Evolutionary conservation across 2,888 invertebrate genomes (phyloP), one percentile per base, ranked within the genome.

Genomic region (Horisme vitalbata): DNA sequence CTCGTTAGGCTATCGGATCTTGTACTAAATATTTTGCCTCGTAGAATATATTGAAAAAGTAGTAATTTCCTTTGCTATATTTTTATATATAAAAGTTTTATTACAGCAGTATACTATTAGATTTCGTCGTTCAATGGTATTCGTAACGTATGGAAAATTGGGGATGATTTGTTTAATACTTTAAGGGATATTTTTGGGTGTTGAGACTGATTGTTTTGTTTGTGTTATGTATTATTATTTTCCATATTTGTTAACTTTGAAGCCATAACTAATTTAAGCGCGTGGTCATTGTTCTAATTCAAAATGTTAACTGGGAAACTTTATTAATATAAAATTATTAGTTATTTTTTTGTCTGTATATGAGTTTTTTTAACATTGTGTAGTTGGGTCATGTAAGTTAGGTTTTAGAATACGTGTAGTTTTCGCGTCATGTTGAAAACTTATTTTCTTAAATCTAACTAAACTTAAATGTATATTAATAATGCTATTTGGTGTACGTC

Each of bases 141-240:
- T 35, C 26, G 23, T 30, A 39, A 23, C 10, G 21, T 35, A 26
- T 39, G 11, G 12, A 35, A 35, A 43, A 4, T 44, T 49, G 20
- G 37, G 41, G 34, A 38, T 37, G 36, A 45, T 75, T 83, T 84
- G 83, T 72, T 71, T 79, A 31, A 76, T 74, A 53, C 39, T 38
- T 52, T 55, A 48, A 52, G 58, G 52, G 43, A 68, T 77, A 73
- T 82, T 85, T 75, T 88, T 79, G 78, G 84, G 81, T 81, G 87
- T 87, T 87, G 88, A 88, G 89, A 89, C 88, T 89, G 89, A 88
- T 88, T 87, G 86, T 87, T 87, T 88, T 87, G 87, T 87, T 88
- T 86, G 79, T 85, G 84, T 87, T 87, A 83, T 85, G 75, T 79
- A 79, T 80, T 76, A 85, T 86, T 86, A 85, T 85, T 86, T 86